Percentiles rank a stretch among this genome's conserved stretches.
Conservation (phyloP, 1,140 invertebrate genomes). For the Hormaphis cornu region DNA sequence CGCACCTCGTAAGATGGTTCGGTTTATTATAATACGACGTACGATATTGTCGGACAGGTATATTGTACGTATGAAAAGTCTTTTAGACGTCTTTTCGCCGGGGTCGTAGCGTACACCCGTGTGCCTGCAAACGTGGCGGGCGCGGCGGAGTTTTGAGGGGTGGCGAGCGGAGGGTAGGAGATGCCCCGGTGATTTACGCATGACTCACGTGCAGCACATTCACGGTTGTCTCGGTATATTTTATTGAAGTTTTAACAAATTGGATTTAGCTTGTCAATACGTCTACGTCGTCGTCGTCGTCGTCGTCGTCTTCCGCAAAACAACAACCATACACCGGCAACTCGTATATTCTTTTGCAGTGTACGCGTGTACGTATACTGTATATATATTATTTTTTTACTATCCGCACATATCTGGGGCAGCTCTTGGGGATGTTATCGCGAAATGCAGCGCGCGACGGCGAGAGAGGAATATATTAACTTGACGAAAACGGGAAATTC, state of each 20-base stretch:
- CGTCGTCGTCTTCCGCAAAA: background rate
- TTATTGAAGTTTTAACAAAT: constrained; percentile 29
- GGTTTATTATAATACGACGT: too few species aligned
- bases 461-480: constrained; percentile 22
- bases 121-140: too few species aligned
- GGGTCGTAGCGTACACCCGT: too few species aligned
- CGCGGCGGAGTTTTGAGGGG: too few species aligned
- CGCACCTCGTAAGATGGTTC: too few species aligned
- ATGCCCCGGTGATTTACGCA: constrained; percentile 5
- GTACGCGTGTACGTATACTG: background rate
- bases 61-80: too few species aligned
- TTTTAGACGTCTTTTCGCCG: too few species aligned
- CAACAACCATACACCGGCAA: too few species aligned
- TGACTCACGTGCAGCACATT: constrained; percentile 23
- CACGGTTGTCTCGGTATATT: constrained; percentile 22
- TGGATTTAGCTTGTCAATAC: constrained; percentile 28
- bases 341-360: background rate
- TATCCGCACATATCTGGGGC: background rate
- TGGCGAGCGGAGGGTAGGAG: too few species aligned
- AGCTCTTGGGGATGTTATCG: too few species aligned
- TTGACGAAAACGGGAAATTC: constrained; percentile 28
- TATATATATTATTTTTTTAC: background rate
- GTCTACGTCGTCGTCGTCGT: constrained; percentile 15
- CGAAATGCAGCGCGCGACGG: too few species aligned
- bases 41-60: too few species aligned